Evolutionary conservation across 1,140 invertebrate species (phyloP).

Genomic region (Probaryconus sp.): DNA sequence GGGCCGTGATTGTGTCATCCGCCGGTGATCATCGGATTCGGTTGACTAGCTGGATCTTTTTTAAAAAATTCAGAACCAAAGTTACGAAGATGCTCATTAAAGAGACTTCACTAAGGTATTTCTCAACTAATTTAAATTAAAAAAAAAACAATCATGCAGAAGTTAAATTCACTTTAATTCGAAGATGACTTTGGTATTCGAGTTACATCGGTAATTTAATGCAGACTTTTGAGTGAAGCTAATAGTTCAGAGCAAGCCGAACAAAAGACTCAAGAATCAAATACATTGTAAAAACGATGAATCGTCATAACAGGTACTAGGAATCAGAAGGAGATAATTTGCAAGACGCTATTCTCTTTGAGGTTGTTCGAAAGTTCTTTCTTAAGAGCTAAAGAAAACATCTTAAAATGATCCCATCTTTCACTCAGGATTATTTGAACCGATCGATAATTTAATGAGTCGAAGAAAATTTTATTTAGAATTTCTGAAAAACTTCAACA

Average conservation of each 20-base stretch:
- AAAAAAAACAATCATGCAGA: background rate
- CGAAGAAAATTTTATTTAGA: too few relatives aligned
- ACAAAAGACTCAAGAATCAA: conserved; percentile 4
- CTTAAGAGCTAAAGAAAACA: conserved; percentile 22
- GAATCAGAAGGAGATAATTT: conserved; percentile 6
- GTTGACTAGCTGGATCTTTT: conserved; percentile 49
- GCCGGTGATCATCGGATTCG: conserved; percentile 60
- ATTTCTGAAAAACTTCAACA: too few relatives aligned
- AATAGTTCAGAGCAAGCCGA: too few relatives aligned
- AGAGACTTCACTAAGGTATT: conserved; percentile 75
- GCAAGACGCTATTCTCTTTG: background rate
- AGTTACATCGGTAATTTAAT: too few relatives aligned
- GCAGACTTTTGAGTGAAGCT: too few relatives aligned
- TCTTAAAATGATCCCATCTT: too few relatives aligned
- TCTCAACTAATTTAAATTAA: too few relatives aligned
- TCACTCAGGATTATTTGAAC: too few relatives aligned
- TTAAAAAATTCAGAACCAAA: conserved; percentile 50
- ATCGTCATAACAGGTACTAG: conserved; percentile 12
- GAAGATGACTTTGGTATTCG: background rate
- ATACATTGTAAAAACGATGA: background rate
- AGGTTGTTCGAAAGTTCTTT: conserved; percentile 10
- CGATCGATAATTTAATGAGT: too few relatives aligned
- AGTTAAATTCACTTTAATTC: background rate
- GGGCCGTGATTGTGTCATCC: conserved; percentile 72
- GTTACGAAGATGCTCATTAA: conserved; percentile 74